Evolutionary conservation across 2,888 invertebrate species (phyloP), one percentile per base, ranked within the genome.

Genomic region (Poecilus cupreus): DNA sequence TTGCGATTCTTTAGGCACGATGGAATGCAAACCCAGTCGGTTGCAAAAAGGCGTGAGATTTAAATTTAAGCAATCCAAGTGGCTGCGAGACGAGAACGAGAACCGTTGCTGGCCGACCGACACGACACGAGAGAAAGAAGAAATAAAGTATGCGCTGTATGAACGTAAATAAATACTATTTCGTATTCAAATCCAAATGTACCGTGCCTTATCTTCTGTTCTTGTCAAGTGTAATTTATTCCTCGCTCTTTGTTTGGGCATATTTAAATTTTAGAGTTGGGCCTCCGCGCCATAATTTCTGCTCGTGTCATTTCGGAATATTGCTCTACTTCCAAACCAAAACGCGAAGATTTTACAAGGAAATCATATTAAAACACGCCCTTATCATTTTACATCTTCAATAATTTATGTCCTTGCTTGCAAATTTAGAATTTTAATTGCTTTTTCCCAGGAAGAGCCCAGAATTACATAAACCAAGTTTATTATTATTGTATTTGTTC

Each of bases 181-280:
- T 51, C 51, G 74, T 75, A 75, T 75, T 75, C 74, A 75, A 75
- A 75, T 75, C 74, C 51, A 49, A 51, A 75, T 75, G 74, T 51
- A 75, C 74, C 74, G 74, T 75, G 74, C 74, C 74, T 75, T 75
- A 75, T 75, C 74, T 75, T 75, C 49, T 75, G 74, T 49, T 75
- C 74, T 75, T 75, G 74, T 75, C 74, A 75, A 75, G 32, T 49
- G 74, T 75, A 75, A 75, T 75, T 75, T 75, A 75, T 75, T 49
- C 51, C n/a, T 22, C 18, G 32, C 26, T 26, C 49, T 49, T 75
- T 75, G 46, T 75, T 75, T 75, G 68, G 68, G 20, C 68, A 68
- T 68, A 68, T 68, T 68, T 68, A 68, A 68, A 68, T 68, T 68
- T 68, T 37, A 16, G 11, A 37, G 18, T 32, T 18, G 68, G n/a